Base-by-base conservation (phyloP, 2,797 vertebrate genomes). In the Natrix natrix region DNA sequence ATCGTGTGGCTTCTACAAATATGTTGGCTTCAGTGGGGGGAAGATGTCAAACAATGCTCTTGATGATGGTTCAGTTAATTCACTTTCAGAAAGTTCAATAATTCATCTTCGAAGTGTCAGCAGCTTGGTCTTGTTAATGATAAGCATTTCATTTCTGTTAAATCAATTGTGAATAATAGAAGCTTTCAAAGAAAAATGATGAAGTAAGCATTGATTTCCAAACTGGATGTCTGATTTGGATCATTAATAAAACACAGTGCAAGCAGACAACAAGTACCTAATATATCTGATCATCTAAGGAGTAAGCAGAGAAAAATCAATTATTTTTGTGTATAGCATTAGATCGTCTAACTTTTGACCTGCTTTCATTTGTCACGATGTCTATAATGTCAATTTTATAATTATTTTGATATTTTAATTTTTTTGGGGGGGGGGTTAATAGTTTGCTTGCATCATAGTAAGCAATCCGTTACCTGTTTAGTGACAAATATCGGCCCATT, bases 171-270 rank as follows among this genome's bases (percentile, higher is more conserved):
- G 96, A 98, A 97, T 98, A 98, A 98, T 97, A 98, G 97, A 97
- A 98, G 97, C 97, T 98, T 98, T 97, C 95, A 92, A 97, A 97
- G 98, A 98, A 97, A 97, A 97, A 98, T 98, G 98, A 98, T 98
- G 98, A 98, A 98, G 97, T 96, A 98, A 97, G 95, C 97, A 98
- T 98, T 97, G 98, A 98, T 98, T 98, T 97, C 97, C 97, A 98
- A 97, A 98, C 95, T 97, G 97, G 96, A 95, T 97, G 97, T 97
- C 97, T 98, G 97, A 97, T 98, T 96, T 96, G 94, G 94, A 96
- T 94, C 95, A 97, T 98, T 98, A 98, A 98, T 98, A 98, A 98
- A 97, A 97, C 96, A 97, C 95, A 93, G 96, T 96, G 96, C 96
- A 97, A 97, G 96, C 95, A 95, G 96, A 96, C 94, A 95, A 95